A percentile compares a stretch with the other conserved stretches of the same genome.
phyloP scores from a whole-genome alignment of 2,113 vertebrate genomes.

The Nycticebus coucang region DNA sequence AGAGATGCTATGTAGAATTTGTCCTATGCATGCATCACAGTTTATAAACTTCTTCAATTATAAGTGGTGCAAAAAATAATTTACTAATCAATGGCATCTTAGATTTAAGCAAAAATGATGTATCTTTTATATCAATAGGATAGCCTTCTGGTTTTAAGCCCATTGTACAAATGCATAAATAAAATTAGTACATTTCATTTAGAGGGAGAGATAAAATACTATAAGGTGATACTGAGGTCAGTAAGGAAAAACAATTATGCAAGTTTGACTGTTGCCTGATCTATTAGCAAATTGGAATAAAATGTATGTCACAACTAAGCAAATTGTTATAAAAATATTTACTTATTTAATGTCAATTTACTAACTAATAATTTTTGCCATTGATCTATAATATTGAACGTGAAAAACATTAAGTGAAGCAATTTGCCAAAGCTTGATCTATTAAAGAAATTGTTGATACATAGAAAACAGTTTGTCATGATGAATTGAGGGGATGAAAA shows the following conservation, averaged over 20 bases:
- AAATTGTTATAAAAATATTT: background rate
- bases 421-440: background rate
- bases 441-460: background rate
- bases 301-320: background rate
- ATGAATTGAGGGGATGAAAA: background rate
- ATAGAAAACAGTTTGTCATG: background rate
- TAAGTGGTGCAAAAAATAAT: background rate
- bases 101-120: conserved; percentile 6
- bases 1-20: background rate
- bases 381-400: background rate
- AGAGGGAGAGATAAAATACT: background rate
- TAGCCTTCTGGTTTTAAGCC: background rate
- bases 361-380: background rate
- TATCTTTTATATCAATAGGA: background rate
- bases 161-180: background rate
- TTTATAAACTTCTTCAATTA: background rate
- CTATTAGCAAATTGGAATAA: background rate
- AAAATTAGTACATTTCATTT: background rate
- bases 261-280: background rate
- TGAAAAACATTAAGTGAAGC: background rate
- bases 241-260: background rate
- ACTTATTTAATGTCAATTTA: background rate
- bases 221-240: background rate
- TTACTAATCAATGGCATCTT: background rate
- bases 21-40: background rate